Percentiles rank a stretch among this genome's conserved stretches.
Evolutionary conservation across 2,888 invertebrate genomes (phyloP).

Genomic region (Ennomos erosarius): DNA sequence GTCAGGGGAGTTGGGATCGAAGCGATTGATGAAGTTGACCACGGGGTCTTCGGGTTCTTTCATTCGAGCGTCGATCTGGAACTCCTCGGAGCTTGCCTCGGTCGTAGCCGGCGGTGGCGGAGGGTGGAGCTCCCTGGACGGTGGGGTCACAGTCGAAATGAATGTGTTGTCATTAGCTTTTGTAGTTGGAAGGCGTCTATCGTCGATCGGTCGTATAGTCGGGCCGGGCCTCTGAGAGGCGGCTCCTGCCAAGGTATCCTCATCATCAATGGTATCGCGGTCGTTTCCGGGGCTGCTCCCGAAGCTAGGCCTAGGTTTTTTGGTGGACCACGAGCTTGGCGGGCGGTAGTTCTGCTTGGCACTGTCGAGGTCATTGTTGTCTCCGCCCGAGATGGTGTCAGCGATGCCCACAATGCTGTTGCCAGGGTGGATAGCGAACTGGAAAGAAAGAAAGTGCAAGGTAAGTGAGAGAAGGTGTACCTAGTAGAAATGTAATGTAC

Average conservation of each 20-base stretch:
- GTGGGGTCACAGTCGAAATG: slow-evolving; percentile 47
- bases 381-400: slow-evolving; percentile 69
- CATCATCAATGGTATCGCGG: slow-evolving; percentile 34
- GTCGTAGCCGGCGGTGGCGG: slow-evolving; percentile 59
- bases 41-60: slow-evolving; percentile 59
- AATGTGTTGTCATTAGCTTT: slow-evolving; percentile 19
- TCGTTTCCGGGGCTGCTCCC: background rate
- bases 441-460: slow-evolving; percentile 29
- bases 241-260: slow-evolving; percentile 52
- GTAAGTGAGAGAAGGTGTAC: no score
- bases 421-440: slow-evolving; percentile 72
- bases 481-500: no score
- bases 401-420: slow-evolving; percentile 74
- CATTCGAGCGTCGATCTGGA: slow-evolving; percentile 49
- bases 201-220: slow-evolving; percentile 52
- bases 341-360: slow-evolving; percentile 80
- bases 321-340: slow-evolving; percentile 84
- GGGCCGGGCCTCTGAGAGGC: slow-evolving; percentile 60
- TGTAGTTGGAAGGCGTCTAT: slow-evolving; percentile 13
- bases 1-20: slow-evolving; percentile 74
- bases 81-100: slow-evolving; percentile 52
- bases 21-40: slow-evolving; percentile 76
- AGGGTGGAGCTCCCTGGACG: slow-evolving; percentile 60
- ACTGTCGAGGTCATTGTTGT: slow-evolving; percentile 70
- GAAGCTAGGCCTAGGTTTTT: slow-evolving; percentile 43